Evolutionary conservation across 2,888 invertebrate species (phyloP).

Genomic region (Amphimallon solstitiale): DNA sequence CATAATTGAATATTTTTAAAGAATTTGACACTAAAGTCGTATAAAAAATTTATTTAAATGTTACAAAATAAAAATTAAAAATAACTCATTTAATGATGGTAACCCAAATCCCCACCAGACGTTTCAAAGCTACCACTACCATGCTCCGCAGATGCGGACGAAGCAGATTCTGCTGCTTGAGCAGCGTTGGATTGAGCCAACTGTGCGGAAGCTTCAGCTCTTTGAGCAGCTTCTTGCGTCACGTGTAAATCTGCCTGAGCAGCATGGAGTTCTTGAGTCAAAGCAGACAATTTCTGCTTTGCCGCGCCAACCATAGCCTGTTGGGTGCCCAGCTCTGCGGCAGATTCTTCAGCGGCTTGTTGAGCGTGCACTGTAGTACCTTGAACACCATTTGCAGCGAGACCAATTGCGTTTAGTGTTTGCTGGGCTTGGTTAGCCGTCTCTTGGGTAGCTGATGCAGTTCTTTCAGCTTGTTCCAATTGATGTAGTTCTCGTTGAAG

Average conservation of each 20-base stretch:
- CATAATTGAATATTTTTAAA: too few relatives aligned
- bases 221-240: slow-evolving; percentile 76
- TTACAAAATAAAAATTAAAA: not conserved
- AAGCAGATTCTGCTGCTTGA: slow-evolving; percentile 70
- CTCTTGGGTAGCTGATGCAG: slow-evolving; percentile 76
- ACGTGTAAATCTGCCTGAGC: slow-evolving; percentile 80
- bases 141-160: slow-evolving; percentile 20
- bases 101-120: slow-evolving; percentile 20
- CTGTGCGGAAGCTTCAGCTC: slow-evolving; percentile 75
- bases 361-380: slow-evolving; percentile 79
- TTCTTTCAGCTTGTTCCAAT: slow-evolving; percentile 76
- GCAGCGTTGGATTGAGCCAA: slow-evolving; percentile 81
- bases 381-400: slow-evolving; percentile 80
- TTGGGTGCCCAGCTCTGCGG: slow-evolving; percentile 80
- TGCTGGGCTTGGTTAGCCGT: slow-evolving; percentile 68
- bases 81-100: slow-evolving; percentile 15
- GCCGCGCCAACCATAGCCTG: slow-evolving; percentile 82
- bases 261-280: slow-evolving; percentile 74
- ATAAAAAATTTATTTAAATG: not conserved
- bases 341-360: slow-evolving; percentile 77
- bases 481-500: slow-evolving; percentile 78
- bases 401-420: slow-evolving; percentile 75
- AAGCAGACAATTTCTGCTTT: slow-evolving; percentile 71
- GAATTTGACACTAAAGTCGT: too few relatives aligned
- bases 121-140: not conserved